Conservation (phyloP, 1,140 invertebrate genomes). For the Brachionus calyciflorus region DNA sequence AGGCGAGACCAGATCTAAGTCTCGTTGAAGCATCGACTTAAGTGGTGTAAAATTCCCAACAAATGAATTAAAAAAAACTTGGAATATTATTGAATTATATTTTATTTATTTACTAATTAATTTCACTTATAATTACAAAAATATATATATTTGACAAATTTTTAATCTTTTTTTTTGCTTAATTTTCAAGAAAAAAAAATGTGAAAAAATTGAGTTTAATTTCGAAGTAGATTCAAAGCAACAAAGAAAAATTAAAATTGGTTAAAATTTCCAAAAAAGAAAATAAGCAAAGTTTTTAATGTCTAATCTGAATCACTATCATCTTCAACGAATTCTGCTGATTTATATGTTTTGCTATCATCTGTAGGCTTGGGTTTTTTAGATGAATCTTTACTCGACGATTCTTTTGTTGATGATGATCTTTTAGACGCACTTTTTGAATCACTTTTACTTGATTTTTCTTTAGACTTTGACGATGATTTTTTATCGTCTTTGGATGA, state of each 20-base stretch:
- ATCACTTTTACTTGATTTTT: neutral
- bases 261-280: neutral
- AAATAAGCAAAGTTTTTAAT: neutral
- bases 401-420: slow-evolving; percentile 68
- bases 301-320: slow-evolving; percentile 16
- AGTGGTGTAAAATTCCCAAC: too few species aligned
- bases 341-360: slow-evolving; percentile 6
- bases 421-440: slow-evolving; percentile 47
- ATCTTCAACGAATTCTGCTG: slow-evolving; percentile 32
- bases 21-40: too few species aligned
- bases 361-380: slow-evolving; percentile 6
- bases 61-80: too few species aligned
- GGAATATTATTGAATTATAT: too few species aligned
- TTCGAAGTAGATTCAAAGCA: too few species aligned
- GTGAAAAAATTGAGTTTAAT: neutral
- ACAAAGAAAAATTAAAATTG: neutral
- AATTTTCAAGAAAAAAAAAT: neutral
- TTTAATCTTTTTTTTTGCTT: neutral
- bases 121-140: too few species aligned
- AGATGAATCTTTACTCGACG: slow-evolving; percentile 65
- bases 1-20: too few species aligned
- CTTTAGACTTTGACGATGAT: neutral
- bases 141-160: too few species aligned
- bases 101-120: too few species aligned
- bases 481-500: slow-evolving; percentile 55